Percentiles rank a stretch among this genome's conserved stretches.
Conservation (phyloP, 2,888 invertebrate species). For the Amiota minor region DNA sequence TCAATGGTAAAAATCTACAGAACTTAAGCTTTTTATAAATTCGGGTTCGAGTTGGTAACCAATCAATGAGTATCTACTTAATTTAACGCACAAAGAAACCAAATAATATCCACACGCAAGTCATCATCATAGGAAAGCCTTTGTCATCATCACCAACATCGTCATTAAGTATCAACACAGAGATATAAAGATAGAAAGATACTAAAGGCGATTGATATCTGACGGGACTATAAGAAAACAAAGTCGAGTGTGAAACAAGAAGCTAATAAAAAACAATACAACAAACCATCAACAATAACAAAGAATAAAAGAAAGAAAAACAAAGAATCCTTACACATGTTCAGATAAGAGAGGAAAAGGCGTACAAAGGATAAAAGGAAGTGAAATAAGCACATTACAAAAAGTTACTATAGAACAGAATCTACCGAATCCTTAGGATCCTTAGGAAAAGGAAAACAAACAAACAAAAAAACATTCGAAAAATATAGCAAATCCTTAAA, state of each 20-base stretch:
- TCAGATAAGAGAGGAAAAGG: not conserved
- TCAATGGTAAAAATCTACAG: not conserved
- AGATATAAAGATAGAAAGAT: too few species aligned
- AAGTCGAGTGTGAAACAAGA: constrained; percentile 6
- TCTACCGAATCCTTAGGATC: not conserved
- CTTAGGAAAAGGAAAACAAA: too few species aligned
- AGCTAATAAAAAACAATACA: not conserved
- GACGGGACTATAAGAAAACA: not conserved
- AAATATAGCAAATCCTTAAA: not conserved
- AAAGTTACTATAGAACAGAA: not conserved
- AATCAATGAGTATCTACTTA: not conserved
- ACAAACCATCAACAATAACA: too few species aligned
- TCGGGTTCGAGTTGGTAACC: not conserved
- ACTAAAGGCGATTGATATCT: too few species aligned
- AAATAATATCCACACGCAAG: too few species aligned
- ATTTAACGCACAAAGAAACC: not conserved
- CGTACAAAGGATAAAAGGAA: not conserved
- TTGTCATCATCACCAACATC: too few species aligned
- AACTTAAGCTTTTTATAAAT: not conserved
- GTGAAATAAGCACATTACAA: too few species aligned
- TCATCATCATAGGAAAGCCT: too few species aligned
- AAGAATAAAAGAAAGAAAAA: not conserved
- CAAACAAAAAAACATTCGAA: not conserved
- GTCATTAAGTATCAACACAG: too few species aligned
- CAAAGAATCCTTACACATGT: not conserved